These are phyloP conservation scores for Pimpla rufipes DNA, from an alignment of 2,888 invertebrate genomes.

Conservation along the genomic window DNA sequence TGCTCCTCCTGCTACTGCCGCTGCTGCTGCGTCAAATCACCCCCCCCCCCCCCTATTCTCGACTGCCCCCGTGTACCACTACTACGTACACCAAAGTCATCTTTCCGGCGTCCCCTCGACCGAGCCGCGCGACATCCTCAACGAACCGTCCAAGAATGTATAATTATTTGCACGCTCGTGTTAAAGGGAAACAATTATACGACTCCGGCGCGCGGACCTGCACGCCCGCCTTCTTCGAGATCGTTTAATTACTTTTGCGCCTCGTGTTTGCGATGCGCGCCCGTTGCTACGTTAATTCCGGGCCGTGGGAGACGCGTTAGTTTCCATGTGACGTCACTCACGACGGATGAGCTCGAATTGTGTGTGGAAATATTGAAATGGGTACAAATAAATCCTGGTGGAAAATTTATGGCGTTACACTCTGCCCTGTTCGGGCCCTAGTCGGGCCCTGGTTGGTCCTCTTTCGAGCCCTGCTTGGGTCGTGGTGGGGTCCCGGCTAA, in stretches of 20 bases:
- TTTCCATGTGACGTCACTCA: background rate
- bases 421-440: too few species aligned
- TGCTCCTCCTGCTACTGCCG: background rate
- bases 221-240: slow-evolving; percentile 9
- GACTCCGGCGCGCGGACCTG: background rate
- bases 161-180: slow-evolving; percentile 39
- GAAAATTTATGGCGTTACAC: too few species aligned
- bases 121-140: slow-evolving; percentile 33
- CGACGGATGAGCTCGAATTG: too few species aligned
- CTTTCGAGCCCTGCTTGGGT: too few species aligned
- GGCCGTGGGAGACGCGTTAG: background rate
- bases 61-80: slow-evolving; percentile 37
- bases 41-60: slow-evolving; percentile 56
- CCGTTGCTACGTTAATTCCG: background rate
- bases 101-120: slow-evolving; percentile 1
- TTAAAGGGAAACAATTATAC: slow-evolving; percentile 24
- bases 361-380: too few species aligned
- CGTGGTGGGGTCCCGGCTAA: too few species aligned
- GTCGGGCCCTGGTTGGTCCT: too few species aligned
- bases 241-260: slow-evolving; percentile 11
- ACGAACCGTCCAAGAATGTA: slow-evolving; percentile 25
- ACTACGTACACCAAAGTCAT: slow-evolving; percentile 37
- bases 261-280: background rate
- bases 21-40: slow-evolving; percentile 52
- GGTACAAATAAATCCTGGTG: too few species aligned